These are phyloP conservation scores for Drosophila cyrtoloma DNA, from an alignment of 2,888 invertebrate species.

Conservation along the genomic window DNA sequence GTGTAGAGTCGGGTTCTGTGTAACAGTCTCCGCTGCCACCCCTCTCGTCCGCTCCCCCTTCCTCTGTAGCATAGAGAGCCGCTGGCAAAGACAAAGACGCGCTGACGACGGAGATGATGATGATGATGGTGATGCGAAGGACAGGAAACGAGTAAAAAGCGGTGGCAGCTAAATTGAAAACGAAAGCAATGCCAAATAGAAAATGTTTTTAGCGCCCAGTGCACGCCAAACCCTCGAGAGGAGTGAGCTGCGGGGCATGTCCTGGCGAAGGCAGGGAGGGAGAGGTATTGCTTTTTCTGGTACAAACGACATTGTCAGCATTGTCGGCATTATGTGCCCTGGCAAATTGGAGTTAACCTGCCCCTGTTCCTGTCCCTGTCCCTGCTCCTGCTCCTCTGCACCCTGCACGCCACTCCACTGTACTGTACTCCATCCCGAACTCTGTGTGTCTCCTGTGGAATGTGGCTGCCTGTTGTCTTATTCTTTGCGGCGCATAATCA, in stretches of 20 bases:
- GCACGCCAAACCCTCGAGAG: conserved; percentile 1
- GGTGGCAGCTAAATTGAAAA: conserved; percentile 72
- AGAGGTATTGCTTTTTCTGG: conserved; percentile 6
- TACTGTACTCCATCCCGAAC: not conserved
- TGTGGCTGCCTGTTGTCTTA: conserved; percentile 64
- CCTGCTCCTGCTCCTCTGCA: not conserved
- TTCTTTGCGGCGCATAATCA: conserved; percentile 68
- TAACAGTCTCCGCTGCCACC: not conserved
- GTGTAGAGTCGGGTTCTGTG: not conserved
- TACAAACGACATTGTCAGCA: conserved; percentile 76
- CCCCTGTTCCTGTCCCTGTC: not conserved
- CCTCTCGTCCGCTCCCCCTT: not conserved
- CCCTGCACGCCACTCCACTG: not conserved
- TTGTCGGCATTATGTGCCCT: conserved; percentile 77
- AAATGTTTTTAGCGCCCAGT: conserved; percentile 66
- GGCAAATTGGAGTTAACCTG: conserved; percentile 78
- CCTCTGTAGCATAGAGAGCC: conserved; percentile 14
- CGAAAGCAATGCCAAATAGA: conserved; percentile 80
- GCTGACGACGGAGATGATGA: not conserved
- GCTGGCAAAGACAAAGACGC: conserved; percentile 41
- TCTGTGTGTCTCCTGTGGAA: conserved; percentile 17
- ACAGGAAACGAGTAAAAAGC: conserved; percentile 30
- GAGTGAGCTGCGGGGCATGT: not conserved
- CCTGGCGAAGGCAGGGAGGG: not conserved
- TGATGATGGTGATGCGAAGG: conserved; percentile 20